Evolutionary conservation across 2,888 invertebrate species (phyloP).

Genomic region (Pollenia griseotomentosa): DNA sequence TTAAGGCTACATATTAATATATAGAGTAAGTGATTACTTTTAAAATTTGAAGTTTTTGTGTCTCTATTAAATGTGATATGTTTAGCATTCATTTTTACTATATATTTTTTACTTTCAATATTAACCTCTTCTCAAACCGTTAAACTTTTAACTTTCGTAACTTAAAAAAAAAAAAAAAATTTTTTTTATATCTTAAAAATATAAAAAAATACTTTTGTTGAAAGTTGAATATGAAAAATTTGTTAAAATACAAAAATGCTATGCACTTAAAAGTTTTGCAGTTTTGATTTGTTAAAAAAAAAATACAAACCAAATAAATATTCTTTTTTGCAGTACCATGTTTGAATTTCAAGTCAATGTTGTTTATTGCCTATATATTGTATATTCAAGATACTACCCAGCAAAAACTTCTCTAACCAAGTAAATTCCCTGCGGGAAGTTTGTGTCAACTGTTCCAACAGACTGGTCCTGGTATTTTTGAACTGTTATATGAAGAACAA

Average conservation of each 20-base stretch:
- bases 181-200: background rate
- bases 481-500: too few relatives aligned
- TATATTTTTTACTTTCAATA: too few relatives aligned
- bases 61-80: too few relatives aligned
- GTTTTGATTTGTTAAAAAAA: constrained; percentile 39
- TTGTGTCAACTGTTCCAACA: too few relatives aligned
- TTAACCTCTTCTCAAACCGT: background rate
- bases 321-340: constrained; percentile 12
- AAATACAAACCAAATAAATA: constrained; percentile 4
- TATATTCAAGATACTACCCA: background rate
- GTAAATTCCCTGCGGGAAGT: too few relatives aligned
- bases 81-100: too few relatives aligned
- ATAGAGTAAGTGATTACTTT: too few relatives aligned
- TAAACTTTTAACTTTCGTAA: background rate
- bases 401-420: too few relatives aligned
- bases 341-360: constrained; percentile 44
- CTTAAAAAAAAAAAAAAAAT: background rate
- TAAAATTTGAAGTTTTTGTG: too few relatives aligned
- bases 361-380: constrained; percentile 56
- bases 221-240: background rate
- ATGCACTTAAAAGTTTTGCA: constrained; percentile 17
- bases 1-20: too few relatives aligned
- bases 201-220: background rate
- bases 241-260: background rate
- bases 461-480: too few relatives aligned